Base-by-base conservation (phyloP, 2,797 vertebrate species). In the Netta rufina region DNA sequence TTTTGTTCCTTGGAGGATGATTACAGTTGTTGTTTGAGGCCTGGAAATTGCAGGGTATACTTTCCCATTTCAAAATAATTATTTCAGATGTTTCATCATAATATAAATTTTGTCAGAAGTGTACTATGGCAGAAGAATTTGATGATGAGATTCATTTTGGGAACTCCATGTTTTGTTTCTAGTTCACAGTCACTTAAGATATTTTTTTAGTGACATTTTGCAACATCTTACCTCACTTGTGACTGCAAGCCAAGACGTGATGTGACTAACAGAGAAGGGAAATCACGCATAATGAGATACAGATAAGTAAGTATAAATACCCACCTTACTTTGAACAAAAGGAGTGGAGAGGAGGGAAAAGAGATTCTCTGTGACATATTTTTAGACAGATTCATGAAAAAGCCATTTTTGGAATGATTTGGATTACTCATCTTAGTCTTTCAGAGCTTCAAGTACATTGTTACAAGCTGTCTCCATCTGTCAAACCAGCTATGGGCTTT, bases 141-240 rank as follows among this genome's bases (percentile, higher is more conserved):
- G 84, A 90, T 53, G 4, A 82, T 25, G 32, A 84, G 51, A 92
- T 91, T 95, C 75, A 83, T 54, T 69, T 65, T 91, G 90, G 72
- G 61, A 70, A 95, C 60, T 91, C 87, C 57, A 66, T 67, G 49
- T 69, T 94, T 95, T 84, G 54, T 90, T 93, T 95, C 49, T 62
- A 56, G 78, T 54, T 89, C 79, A 17, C 39, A 58, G 39, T 69
- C 74, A 79, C 71, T 75, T 90, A 76, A 72, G 13, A 64, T 89
- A 79, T 91, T 93, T 94, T 94, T 87, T 85, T 95, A 95, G 88
- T 93, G 84, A 90, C 49, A 87, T 95, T 97, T 98, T 94, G 81
- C 64, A 82, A 13, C 80, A 75, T 79, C 67, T 96, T 93, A 80
- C 67, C 0, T 95, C 95, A 96, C 30, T 88, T 73, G 71, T 82